phyloP scores from a whole-genome alignment of 64 coral and sea anemone genomes.

The Montipora cactus region DNA sequence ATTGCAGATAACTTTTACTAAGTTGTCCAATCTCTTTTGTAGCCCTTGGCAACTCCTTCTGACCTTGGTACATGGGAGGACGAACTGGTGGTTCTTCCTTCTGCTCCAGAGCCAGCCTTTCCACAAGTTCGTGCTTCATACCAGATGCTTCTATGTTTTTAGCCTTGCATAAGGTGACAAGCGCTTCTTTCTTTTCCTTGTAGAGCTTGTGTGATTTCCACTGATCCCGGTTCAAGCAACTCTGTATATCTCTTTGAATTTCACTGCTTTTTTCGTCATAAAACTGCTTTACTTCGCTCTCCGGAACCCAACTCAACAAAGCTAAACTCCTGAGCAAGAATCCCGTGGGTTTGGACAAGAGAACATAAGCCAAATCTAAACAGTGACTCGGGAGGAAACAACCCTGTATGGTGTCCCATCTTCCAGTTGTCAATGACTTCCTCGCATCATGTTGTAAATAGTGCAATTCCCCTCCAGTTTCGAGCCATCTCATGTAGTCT shows the following conservation, averaged over 20 bases:
- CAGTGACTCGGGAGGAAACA: conserved; percentile 31
- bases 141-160: neutral
- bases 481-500: conserved; percentile 53
- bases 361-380: conserved; percentile 45
- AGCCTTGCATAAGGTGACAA: neutral
- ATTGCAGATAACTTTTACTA: conserved; percentile 22
- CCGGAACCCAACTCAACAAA: conserved; percentile 34
- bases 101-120: neutral
- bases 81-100: neutral
- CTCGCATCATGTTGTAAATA: conserved; percentile 63
- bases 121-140: neutral
- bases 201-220: conserved; percentile 21
- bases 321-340: neutral
- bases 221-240: conserved; percentile 10
- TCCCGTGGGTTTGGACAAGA: conserved; percentile 3
- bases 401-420: conserved; percentile 11
- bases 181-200: neutral
- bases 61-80: conserved; percentile 1
- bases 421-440: neutral
- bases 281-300: conserved; percentile 22
- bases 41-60: conserved; percentile 26
- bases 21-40: conserved; percentile 53
- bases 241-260: neutral
- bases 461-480: conserved; percentile 40
- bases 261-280: conserved; percentile 29